Evolutionary conservation across 2,797 vertebrate species (phyloP).

Genomic region (Graptemys geographica): DNA sequence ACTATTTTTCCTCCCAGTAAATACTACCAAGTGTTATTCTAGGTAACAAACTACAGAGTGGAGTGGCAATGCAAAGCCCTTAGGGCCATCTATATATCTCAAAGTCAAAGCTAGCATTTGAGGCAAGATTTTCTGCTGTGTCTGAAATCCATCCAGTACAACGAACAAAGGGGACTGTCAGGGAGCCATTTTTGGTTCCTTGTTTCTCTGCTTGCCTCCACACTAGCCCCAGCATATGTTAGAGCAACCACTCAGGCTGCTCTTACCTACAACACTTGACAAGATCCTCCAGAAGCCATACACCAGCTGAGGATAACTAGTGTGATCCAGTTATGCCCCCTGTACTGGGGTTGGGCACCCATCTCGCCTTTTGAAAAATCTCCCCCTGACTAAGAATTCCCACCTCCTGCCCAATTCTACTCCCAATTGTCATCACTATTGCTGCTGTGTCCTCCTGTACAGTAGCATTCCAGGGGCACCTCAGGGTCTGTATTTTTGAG

Average conservation of each 20-base stretch:
- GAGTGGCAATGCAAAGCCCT: not conserved
- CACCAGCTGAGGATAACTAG: not conserved
- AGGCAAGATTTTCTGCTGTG: not conserved
- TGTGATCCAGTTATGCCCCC: not conserved
- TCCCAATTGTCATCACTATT: not conserved
- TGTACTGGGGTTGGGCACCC: too few species aligned
- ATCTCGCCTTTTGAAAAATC: not conserved
- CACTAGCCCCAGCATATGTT: too few species aligned
- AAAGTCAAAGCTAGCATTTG: not conserved
- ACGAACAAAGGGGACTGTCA: not conserved
- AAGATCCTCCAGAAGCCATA: not conserved
- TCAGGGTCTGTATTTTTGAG: too few species aligned
- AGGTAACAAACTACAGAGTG: not conserved
- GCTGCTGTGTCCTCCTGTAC: too few species aligned
- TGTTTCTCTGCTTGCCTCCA: not conserved
- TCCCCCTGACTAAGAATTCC: not conserved
- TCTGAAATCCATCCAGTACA: not conserved
- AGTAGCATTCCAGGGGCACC: too few species aligned
- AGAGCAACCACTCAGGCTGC: not conserved
- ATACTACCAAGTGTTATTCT: not conserved
- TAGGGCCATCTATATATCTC: not conserved
- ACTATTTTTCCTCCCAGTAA: not conserved
- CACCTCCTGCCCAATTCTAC: conserved; percentile 1
- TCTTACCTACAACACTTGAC: not conserved
- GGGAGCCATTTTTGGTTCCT: not conserved